Evolutionary conservation across 1,140 invertebrate species (phyloP), one percentile per base, ranked within the genome.

Genomic region (Drosophila lacertosa): DNA sequence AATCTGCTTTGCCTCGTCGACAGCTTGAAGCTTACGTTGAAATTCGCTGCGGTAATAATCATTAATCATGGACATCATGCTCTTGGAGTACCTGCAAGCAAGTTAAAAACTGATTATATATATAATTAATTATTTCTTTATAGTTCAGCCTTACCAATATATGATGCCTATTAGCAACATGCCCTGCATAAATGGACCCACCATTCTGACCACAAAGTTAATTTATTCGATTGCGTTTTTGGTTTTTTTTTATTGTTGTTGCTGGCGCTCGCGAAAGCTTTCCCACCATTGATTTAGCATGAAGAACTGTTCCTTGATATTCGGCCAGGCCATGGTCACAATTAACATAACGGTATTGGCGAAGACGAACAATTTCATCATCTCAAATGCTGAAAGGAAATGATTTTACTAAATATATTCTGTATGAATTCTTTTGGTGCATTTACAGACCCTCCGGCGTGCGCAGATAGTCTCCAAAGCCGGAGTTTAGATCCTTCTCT

Each of bases 291-390:
- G 64, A 54, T 75, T 77, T 4, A 91, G 50, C 86, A 82, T 80
- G 40, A 57, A 78, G 58, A 83, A 91, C 5, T 90, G 77, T 40
- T 89, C 74, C 48, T 81, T 88, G 5, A 90, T 80, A 37, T 89
- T 69, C 1, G 90, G 89, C 89, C 91, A 91, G 40, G 88, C 90
- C 89, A 91, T 90, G 20, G 90, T 91, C 16, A 91, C 66, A 42
- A 90, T 90, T 22, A 91, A 29, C 77, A 90, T 79, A n/a, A 91
- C 33, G 0, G 89, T 84, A 69, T 91, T 91, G 45, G 91, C 89
- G 7, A 91, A 83, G 4, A 90, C 89, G 70, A 91, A 91, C 9
- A 91, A 37, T 59, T 91, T 91, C 91, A 91, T 91, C 82, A 91
- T 91, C 59, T 89, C 89, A 76, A 89, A 78, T 68, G 83, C 90